Base-by-base conservation (phyloP, 92 coral and sea anemone genomes). In the Scolanthus callimorphus region DNA sequence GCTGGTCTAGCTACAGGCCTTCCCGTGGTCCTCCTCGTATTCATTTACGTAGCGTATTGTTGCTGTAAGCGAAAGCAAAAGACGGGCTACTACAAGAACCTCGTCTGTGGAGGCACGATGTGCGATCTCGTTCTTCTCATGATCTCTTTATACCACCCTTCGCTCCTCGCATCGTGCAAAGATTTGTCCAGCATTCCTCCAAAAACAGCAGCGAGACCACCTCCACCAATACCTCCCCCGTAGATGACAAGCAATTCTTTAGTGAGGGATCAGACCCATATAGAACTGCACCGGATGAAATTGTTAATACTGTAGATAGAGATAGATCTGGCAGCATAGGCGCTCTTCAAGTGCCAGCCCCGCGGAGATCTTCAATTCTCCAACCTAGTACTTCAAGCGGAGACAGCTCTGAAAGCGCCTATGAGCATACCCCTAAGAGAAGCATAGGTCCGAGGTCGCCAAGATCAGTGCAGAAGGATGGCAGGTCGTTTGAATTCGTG, bases 1-100 rank as follows among this genome's bases (percentile, higher is more conserved):
- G 99, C 94, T 60, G 89, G 92, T 23, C 57, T 94, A 62, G 99
- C 99, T 31, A 83, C 97, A 55, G 95, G 99, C 11, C 84, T 94
- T 58, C 99, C 99, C 19, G 82, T 94, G 37, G 83, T 86, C 55
- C 71, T 94, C 29, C 76, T 94, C 8, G 83, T 82, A 22, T 84
- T 89, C 43, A 59, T 94, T 34, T 94, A 86, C 73, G 82, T 94
- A 59, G 83, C 88, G 0, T 94, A 94, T 57, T 86, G 96, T 69
- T 89, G 96, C 84, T 94, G 99, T 57, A 86, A 85, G 30, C 80
- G 96, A 17, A 90, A 81, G 59, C 79, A 80, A 19, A 80, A 27
- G 88, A 76, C 69, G 77, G 74, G 52, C 73, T 74, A 26, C 77
- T 76, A 38, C 81, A 79, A 20, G 99, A 90, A 19, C 87, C 96